phyloP scores from a whole-genome alignment of 64 coral and sea anemone genomes.

The Montipora foliosa region DNA sequence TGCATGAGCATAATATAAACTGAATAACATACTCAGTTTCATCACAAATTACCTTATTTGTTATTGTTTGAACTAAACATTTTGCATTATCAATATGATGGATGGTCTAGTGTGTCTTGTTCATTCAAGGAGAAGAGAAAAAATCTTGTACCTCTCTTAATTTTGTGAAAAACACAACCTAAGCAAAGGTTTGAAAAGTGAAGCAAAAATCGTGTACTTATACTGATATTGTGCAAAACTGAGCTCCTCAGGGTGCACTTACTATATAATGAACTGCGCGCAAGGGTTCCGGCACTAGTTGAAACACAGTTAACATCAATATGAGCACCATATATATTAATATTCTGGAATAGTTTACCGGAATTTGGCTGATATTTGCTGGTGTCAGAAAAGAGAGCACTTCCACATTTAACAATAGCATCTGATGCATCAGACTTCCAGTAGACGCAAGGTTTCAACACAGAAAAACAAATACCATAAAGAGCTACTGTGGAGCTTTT shows the following conservation, averaged over 20 bases:
- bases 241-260: background rate
- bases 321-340: conserved; percentile 37
- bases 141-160: conserved; percentile 39
- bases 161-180: conserved; percentile 50
- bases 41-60: conserved; percentile 47
- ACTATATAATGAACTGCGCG: background rate
- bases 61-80: conserved; percentile 47
- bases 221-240: background rate
- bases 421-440: background rate
- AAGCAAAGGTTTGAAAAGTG: conserved; percentile 2
- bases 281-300: background rate
- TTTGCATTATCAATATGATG: conserved; percentile 14
- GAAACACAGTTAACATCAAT: background rate
- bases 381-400: background rate
- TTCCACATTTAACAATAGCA: conserved; percentile 15
- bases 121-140: conserved; percentile 43
- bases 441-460: background rate
- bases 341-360: too few relatives aligned
- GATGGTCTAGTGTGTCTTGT: conserved; percentile 35
- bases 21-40: conserved; percentile 31
- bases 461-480: conserved; percentile 42
- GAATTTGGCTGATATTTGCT: too few relatives aligned
- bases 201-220: conserved; percentile 18
- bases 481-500: conserved; percentile 20
- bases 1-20: conserved; percentile 64